Conservation (phyloP, 2,797 vertebrate species). For the Sebastes matsubarae region DNA sequence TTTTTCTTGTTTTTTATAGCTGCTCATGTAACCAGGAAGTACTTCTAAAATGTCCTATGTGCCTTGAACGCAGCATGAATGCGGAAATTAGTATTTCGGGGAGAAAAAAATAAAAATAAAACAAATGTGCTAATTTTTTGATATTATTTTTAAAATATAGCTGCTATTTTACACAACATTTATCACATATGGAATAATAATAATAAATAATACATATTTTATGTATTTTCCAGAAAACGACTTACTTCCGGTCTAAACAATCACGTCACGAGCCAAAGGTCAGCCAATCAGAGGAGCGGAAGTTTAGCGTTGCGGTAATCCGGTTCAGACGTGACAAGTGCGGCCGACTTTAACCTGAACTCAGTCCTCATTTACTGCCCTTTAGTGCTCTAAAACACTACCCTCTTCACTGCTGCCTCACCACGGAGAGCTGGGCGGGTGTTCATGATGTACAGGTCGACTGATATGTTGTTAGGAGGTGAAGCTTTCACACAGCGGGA, state of each 20-base stretch:
- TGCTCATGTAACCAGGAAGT: neutral
- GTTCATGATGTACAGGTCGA: slow-evolving; percentile 35
- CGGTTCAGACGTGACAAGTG: slow-evolving; percentile 79
- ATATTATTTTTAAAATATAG: too few species aligned
- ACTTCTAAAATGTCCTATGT: accelerated
- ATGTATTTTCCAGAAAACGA: neutral
- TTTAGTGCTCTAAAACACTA: neutral
- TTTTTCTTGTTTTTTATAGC: neutral
- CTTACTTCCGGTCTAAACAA: slow-evolving; percentile 4
- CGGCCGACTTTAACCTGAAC: slow-evolving; percentile 58
- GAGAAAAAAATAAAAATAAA: neutral
- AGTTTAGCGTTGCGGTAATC: slow-evolving; percentile 76
- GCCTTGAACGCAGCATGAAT: slow-evolving; percentile 29
- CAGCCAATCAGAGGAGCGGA: slow-evolving; percentile 78
- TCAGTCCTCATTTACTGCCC: slow-evolving; percentile 7
- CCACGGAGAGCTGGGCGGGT: neutral
- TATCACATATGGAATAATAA: too few species aligned
- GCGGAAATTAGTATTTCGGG: slow-evolving; percentile 44
- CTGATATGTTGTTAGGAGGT: neutral
- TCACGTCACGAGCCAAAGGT: slow-evolving; percentile 71
- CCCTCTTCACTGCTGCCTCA: neutral
- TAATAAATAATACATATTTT: too few species aligned
- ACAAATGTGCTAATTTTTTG: neutral
- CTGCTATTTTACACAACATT: accelerated
- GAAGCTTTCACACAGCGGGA: neutral